A percentile compares a stretch with the other conserved stretches of the same genome.
phyloP scores from a whole-genome alignment of 1,140 invertebrate species.

The Oscheius sp. region DNA sequence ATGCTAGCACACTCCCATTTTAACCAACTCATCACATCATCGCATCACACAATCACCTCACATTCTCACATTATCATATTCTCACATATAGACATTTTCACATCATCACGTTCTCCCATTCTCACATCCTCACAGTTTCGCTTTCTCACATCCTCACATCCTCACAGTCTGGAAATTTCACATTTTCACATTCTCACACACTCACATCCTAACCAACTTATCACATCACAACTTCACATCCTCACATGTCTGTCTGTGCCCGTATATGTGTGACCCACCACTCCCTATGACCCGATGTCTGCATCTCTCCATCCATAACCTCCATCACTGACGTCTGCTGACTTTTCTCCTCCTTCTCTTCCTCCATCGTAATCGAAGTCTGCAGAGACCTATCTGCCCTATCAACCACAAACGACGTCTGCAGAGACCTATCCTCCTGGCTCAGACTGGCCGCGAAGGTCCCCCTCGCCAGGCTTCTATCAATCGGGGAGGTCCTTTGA shows the following conservation, averaged over 20 bases:
- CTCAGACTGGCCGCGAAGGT: neutral
- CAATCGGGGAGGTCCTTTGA: constrained; percentile 14
- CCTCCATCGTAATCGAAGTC: constrained; percentile 3
- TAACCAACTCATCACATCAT: no score
- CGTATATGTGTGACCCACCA: neutral
- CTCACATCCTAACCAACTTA: neutral
- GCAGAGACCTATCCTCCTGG: constrained; percentile 21
- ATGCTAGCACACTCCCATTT: no score
- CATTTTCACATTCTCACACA: neutral
- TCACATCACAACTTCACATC: no score
- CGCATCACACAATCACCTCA: no score
- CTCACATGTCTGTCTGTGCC: no score
- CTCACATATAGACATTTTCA: no score
- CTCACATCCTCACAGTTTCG: neutral
- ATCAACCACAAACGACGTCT: constrained; percentile 26
- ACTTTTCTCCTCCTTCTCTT: constrained; percentile 4
- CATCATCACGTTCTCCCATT: neutral
- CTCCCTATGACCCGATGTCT: constrained; percentile 1
- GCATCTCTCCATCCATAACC: constrained; percentile 6
- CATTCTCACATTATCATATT: no score
- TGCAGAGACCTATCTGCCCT: no score
- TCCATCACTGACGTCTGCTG: constrained; percentile 22
- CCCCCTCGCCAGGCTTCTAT: neutral
- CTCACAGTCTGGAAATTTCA: neutral
- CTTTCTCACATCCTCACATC: neutral